phyloP scores from a whole-genome alignment of 2,797 vertebrate species.

The Cynopterus sphinx region DNA sequence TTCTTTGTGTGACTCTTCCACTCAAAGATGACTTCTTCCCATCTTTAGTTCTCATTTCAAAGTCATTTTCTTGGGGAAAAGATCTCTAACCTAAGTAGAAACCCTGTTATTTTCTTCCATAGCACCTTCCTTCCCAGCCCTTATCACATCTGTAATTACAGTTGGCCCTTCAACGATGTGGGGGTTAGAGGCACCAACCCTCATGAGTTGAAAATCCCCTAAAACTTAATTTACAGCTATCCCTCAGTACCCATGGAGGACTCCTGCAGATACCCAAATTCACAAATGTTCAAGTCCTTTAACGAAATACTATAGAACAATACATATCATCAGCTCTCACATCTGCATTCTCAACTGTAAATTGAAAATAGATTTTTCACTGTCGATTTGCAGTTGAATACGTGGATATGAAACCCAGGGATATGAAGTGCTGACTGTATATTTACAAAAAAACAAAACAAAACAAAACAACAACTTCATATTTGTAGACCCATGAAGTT shows the following conservation, averaged over 20 bases:
- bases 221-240: neutral
- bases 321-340: neutral
- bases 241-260: neutral
- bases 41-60: slow-evolving; percentile 34
- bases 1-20: slow-evolving; percentile 9
- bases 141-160: neutral
- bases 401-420: neutral
- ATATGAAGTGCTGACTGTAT: neutral
- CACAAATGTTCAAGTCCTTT: neutral
- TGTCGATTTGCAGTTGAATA: neutral
- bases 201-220: neutral
- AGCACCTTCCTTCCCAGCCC: neutral
- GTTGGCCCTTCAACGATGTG: too few species aligned
- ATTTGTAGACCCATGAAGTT: neutral
- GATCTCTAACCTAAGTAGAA: neutral
- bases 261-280: neutral
- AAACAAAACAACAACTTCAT: too few species aligned
- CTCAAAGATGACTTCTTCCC: neutral
- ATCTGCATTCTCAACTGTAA: neutral
- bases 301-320: neutral
- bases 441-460: too few species aligned
- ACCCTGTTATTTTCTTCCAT: neutral
- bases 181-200: neutral
- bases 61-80: neutral
- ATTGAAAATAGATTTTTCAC: neutral